Percentiles rank a stretch among this genome's conserved stretches.
These are phyloP conservation scores for Pheucticus melanocephalus DNA, from an alignment of 2,113 vertebrate species.

Conservation along the genomic window DNA sequence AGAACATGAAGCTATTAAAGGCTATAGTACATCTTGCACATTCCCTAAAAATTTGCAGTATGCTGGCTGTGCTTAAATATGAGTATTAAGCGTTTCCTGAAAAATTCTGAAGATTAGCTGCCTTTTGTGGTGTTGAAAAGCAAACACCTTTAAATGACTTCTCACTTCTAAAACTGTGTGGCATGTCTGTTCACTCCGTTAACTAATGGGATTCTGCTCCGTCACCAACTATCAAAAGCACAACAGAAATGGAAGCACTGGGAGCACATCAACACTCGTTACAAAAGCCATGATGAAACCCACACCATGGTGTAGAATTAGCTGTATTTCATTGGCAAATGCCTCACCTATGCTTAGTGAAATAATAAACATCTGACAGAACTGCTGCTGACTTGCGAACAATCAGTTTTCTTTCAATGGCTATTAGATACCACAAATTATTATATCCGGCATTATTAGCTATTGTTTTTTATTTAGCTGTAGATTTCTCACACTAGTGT, in stretches of 20 bases:
- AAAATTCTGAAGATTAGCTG: background rate
- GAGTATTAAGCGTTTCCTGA: background rate
- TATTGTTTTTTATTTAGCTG: background rate
- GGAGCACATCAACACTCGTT: background rate
- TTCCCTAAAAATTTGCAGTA: background rate
- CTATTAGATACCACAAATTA: background rate
- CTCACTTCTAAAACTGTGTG: background rate
- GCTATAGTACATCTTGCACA: background rate
- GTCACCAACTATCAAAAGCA: background rate
- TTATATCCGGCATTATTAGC: background rate
- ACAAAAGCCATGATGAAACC: background rate
- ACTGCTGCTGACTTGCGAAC: background rate
- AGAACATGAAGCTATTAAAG: background rate
- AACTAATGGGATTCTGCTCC: background rate
- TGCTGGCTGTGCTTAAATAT: background rate
- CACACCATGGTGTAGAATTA: background rate
- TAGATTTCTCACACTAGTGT: background rate
- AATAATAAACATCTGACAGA: background rate
- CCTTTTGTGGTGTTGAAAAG: background rate
- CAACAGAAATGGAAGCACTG: background rate
- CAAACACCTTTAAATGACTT: background rate
- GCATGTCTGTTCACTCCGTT: background rate
- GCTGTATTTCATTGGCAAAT: background rate
- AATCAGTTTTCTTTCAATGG: background rate
- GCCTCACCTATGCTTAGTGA: background rate